A percentile compares a stretch with the other conserved stretches of the same genome.
Evolutionary conservation across 2,888 invertebrate species (phyloP).

Genomic region (Drosophila anomalata): DNA sequence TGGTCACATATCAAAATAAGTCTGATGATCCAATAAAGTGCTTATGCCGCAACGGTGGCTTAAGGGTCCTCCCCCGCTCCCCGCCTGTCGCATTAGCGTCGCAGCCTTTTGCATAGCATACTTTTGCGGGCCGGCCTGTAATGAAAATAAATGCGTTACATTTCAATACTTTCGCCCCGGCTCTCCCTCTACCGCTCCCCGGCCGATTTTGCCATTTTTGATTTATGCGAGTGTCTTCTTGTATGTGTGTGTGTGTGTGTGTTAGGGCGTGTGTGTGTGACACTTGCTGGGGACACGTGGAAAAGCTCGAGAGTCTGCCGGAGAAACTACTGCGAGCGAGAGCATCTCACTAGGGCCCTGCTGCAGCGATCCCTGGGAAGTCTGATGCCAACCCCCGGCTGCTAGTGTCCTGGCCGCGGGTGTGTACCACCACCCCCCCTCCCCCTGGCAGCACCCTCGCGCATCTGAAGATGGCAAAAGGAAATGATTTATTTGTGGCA

Average conservation of each 20-base stretch:
- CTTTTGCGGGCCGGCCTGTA: conserved; percentile 65
- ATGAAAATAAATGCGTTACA: conserved; percentile 81
- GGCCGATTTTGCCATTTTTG: conserved; percentile 66
- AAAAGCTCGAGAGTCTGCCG: conserved; percentile 77
- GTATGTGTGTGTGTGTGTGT: conserved; percentile 9
- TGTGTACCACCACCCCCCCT: conserved; percentile 35
- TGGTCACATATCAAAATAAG: conserved; percentile 78
- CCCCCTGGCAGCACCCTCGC: conserved; percentile 19
- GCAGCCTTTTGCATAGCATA: conserved; percentile 67
- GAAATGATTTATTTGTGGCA: conserved; percentile 82
- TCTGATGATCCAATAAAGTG: conserved; percentile 82
- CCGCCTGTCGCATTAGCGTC: conserved; percentile 67
- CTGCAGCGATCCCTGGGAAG: too few species aligned
- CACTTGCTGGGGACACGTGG: conserved; percentile 81
- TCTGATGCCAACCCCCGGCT: too few species aligned
- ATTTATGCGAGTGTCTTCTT: conserved; percentile 61
- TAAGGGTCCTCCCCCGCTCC: conserved; percentile 53
- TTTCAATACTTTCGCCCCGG: conserved; percentile 71
- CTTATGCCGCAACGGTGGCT: conserved; percentile 77
- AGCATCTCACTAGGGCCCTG: not conserved
- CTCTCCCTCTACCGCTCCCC: not conserved
- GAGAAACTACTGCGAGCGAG: conserved; percentile 63
- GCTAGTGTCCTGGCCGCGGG: not conserved
- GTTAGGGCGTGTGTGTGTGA: conserved; percentile 51
- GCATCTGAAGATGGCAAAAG: conserved; percentile 66